These are phyloP conservation scores for Sebastes itinus DNA, from an alignment of 2,797 vertebrate species.

Conservation along the genomic window DNA sequence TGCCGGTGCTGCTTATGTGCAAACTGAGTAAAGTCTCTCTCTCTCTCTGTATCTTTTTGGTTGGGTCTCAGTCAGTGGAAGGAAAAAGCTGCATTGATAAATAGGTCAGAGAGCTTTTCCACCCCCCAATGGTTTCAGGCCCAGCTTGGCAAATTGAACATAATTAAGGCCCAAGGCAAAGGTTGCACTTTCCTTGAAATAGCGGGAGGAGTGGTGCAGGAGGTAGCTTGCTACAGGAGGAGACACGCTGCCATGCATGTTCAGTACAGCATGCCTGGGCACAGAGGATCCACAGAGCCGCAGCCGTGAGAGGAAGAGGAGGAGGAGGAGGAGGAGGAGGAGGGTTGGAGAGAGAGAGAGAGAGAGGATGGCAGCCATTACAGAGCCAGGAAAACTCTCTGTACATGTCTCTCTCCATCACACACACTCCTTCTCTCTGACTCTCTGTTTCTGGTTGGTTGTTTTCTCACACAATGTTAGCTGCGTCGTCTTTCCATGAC, in stretches of 20 bases:
- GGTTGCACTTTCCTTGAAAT: slow-evolving; percentile 87
- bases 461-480: not conserved
- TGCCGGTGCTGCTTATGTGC: slow-evolving; percentile 32
- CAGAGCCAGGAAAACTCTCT: slow-evolving; percentile 48
- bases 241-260: slow-evolving; percentile 65
- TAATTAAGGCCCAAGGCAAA: slow-evolving; percentile 89
- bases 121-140: slow-evolving; percentile 85
- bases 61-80: slow-evolving; percentile 72
- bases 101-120: slow-evolving; percentile 88
- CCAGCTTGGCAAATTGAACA: slow-evolving; percentile 87
- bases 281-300: slow-evolving; percentile 50
- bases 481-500: not conserved
- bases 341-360: slow-evolving; percentile 12
- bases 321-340: slow-evolving; percentile 10
- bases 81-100: slow-evolving; percentile 84
- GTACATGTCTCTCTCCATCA: slow-evolving; percentile 19
- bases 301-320: slow-evolving; percentile 34
- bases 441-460: not conserved
- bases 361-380: slow-evolving; percentile 61
- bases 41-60: slow-evolving; percentile 44
- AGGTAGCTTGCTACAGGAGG: slow-evolving; percentile 67
- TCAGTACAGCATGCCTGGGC: slow-evolving; percentile 67
- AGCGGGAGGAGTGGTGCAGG: slow-evolving; percentile 75
- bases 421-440: not conserved
- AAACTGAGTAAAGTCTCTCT: slow-evolving; percentile 43